phyloP scores from a whole-genome alignment of 2,888 invertebrate species.

The Odontomyia ornata region DNA sequence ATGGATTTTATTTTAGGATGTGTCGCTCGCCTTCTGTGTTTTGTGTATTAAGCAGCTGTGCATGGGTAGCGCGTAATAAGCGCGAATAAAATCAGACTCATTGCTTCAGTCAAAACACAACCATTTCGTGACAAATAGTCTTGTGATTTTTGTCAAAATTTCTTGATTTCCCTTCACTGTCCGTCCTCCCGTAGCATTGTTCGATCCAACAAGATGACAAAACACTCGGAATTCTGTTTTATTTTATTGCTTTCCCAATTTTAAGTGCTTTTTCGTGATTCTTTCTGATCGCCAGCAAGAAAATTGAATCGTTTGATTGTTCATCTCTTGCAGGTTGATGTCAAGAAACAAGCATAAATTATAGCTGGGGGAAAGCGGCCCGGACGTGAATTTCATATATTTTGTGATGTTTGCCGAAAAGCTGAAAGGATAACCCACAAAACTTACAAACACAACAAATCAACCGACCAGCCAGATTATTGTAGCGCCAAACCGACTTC shows the following conservation, averaged over 20 bases:
- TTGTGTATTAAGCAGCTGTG: not conserved
- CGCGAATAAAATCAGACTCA: no score
- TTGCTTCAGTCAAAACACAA: not conserved
- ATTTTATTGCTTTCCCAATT: not conserved
- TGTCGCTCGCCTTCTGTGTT: not conserved
- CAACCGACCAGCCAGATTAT: constrained; percentile 5
- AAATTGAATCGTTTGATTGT: constrained; percentile 16
- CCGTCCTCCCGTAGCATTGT: not conserved
- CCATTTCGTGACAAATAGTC: not conserved
- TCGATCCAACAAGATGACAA: not conserved
- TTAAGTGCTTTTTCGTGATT: not conserved
- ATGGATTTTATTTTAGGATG: not conserved
- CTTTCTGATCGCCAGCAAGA: not conserved
- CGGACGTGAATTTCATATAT: constrained; percentile 29
- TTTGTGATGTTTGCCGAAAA: constrained; percentile 23
- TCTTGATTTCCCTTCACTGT: not conserved
- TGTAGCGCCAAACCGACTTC: not conserved
- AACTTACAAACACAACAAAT: not conserved
- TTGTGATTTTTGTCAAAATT: not conserved
- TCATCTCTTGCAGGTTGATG: constrained; percentile 39
- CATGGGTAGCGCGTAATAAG: no score
- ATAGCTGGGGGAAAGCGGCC: constrained; percentile 41
- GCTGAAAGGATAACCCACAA: constrained; percentile 28
- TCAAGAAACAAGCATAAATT: constrained; percentile 34
- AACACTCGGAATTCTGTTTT: not conserved